Conservation (phyloP, 2,113 vertebrate genomes). For the Antennarius striatus region DNA sequence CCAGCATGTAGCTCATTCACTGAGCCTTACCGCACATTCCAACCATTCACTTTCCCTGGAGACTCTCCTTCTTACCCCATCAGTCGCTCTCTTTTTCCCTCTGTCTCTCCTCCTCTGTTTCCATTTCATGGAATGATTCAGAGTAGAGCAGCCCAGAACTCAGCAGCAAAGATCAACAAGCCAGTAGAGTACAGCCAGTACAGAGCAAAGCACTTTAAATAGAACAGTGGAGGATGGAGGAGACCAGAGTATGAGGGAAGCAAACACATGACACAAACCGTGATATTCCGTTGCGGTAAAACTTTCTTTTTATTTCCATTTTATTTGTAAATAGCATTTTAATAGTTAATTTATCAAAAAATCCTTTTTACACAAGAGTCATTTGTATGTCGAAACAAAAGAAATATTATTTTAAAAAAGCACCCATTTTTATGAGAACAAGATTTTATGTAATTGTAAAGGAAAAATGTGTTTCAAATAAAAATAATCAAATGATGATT, state of each 20-base stretch:
- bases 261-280: conserved; percentile 25
- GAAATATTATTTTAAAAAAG: too few species aligned
- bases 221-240: conserved; percentile 17
- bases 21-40: conserved; percentile 71
- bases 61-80: conserved; percentile 61
- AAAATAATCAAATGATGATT: background rate
- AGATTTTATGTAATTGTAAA: background rate
- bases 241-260: conserved; percentile 14
- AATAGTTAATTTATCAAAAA: conserved; percentile 11
- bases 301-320: conserved; percentile 19
- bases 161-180: conserved; percentile 30
- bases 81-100: conserved; percentile 50
- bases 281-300: conserved; percentile 18
- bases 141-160: conserved; percentile 36
- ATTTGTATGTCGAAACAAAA: background rate
- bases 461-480: background rate
- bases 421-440: background rate
- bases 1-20: conserved; percentile 75
- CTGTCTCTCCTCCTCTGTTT: conserved; percentile 35
- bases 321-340: background rate
- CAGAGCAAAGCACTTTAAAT: conserved; percentile 45
- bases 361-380: background rate
- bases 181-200: conserved; percentile 13
- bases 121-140: conserved; percentile 40
- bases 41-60: conserved; percentile 76